phyloP scores from a whole-genome alignment of 2,113 vertebrate species.

The Coptodon bakossiorum region DNA sequence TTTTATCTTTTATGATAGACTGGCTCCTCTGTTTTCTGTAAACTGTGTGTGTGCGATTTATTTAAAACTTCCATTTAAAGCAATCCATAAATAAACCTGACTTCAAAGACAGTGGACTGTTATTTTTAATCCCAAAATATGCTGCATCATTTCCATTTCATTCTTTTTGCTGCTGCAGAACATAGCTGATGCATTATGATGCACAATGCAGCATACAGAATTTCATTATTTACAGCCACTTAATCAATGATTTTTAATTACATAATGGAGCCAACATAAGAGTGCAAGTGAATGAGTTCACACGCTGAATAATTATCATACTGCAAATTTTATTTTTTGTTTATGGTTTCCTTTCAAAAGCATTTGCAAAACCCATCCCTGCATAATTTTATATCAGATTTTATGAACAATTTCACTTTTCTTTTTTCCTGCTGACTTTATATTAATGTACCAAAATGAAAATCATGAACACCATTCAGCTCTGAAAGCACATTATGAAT shows the following conservation, averaged over 20 bases:
- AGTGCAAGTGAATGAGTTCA: conserved; percentile 22
- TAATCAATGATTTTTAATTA: conserved; percentile 47
- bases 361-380: conserved; percentile 1
- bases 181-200: not conserved
- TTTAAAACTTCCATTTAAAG: not conserved
- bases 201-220: not conserved
- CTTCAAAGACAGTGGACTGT: not conserved
- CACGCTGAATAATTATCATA: conserved; percentile 12
- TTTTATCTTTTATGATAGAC: not conserved
- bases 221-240: conserved; percentile 27
- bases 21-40: not conserved
- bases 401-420: not conserved
- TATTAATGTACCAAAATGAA: conserved; percentile 10
- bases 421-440: not conserved
- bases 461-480: not conserved
- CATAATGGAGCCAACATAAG: conserved; percentile 3
- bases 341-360: conserved; percentile 24
- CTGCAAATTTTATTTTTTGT: not conserved
- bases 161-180: not conserved
- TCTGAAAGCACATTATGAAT: not conserved
- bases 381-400: conserved; percentile 12
- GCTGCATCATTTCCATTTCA: not conserved
- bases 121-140: not conserved
- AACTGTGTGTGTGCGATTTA: not conserved
- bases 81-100: not conserved